These are phyloP conservation scores for Craterocephalus amniculus DNA, from an alignment of 2,797 vertebrate genomes.

Conservation along the genomic window DNA sequence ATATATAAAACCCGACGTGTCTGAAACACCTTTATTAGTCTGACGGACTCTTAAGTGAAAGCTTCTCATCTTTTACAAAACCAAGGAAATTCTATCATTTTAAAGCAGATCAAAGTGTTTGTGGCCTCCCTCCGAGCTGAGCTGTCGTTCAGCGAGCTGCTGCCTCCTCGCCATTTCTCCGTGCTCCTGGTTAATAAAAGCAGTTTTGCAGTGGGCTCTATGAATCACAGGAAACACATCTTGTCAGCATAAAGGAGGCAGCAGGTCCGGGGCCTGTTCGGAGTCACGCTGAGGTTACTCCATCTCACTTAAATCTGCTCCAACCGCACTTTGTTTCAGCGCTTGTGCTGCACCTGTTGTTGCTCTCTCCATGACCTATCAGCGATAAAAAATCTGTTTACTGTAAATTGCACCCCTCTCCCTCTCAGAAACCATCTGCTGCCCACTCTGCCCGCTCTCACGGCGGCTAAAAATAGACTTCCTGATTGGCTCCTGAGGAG, in stretches of 20 bases:
- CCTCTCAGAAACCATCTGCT: constrained; percentile 90
- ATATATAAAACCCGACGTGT: too few species aligned
- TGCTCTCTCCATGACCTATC: constrained; percentile 90
- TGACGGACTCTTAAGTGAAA: too few species aligned
- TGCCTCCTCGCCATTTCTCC: background rate
- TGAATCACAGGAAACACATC: constrained; percentile 19
- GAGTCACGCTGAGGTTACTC: constrained; percentile 50
- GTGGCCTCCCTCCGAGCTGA: background rate
- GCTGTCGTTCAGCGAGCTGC: background rate
- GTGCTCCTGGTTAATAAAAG: constrained; percentile 3
- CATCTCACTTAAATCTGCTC: constrained; percentile 60
- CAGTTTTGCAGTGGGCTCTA: constrained; percentile 8
- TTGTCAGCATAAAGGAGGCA: constrained; percentile 29
- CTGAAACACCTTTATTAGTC: too few species aligned
- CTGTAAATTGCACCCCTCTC: constrained; percentile 88
- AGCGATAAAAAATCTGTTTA: constrained; percentile 97
- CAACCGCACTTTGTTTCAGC: constrained; percentile 71
- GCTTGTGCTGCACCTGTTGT: constrained; percentile 75
- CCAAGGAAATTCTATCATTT: too few species aligned
- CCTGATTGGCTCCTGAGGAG: constrained; percentile 75
- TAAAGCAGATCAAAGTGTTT: too few species aligned
- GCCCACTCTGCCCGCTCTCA: constrained; percentile 70
- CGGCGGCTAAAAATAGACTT: constrained; percentile 83
- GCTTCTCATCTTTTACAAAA: too few species aligned
- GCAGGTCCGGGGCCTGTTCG: constrained; percentile 27